Base-by-base conservation (phyloP, 2,113 vertebrate genomes). In the Condylura cristata region DNA sequence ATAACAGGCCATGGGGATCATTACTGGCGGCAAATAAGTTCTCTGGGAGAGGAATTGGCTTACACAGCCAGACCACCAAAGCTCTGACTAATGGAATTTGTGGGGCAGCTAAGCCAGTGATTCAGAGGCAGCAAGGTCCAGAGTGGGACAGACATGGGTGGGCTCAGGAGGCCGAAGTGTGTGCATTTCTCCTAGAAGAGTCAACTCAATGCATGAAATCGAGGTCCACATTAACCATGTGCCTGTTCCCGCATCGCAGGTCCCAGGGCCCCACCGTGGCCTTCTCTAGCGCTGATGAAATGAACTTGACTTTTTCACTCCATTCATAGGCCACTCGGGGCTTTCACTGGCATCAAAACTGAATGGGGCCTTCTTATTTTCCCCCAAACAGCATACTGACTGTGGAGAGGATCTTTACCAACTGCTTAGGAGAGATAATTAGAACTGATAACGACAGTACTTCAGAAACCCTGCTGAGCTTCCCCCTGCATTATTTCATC, bases 401-500 rank as follows among this genome's bases (percentile, higher is more conserved):
- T 41, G 51, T 39, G 89, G 58, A 84, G 81, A 11, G 28, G 37
- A 13, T 5, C 10, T n/a, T 91, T 14, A 20, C 4, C 60, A 34
- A 39, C 24, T 44, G 70, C 75, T 85, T n/a, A 37, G 41, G 70
- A 39, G 8, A 39, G 48, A 63, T 28, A 6, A 44, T 20, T 51
- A 53, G 72, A 89, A 71, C 2, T 0, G 5, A 60, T 3, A 9
- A 24, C 6, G 8, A 8, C 7, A 10, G 3, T 34, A 16, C 53
- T 6, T 8, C 70, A 12, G 60, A 28, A 12, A 30, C 12, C 32
- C n/a, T 70, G 68, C 4, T 5, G 56, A 81, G 16, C 7, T 12
- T 4, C 1, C 32, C 20, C 0, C 9, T 26, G 3, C 8, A 0
- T 2, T 8, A 17, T 34, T 26, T 86, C 37, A 12, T 41, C 66